Evolutionary conservation across 2,888 invertebrate genomes (phyloP).

Genomic region (Epinotia demarniana): DNA sequence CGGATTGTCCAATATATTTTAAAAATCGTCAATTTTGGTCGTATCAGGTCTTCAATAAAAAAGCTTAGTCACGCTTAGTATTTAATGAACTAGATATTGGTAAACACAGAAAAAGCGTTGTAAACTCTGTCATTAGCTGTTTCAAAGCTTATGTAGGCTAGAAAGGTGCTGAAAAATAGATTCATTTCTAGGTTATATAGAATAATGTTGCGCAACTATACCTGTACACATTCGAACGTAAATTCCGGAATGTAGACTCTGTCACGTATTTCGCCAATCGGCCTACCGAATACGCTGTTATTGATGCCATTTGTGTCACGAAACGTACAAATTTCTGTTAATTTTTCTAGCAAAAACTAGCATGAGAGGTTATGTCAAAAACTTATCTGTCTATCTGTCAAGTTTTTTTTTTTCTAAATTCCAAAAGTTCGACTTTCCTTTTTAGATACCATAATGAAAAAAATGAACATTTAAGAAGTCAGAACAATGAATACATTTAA

Average conservation of each 20-base stretch:
- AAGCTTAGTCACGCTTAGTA: background rate
- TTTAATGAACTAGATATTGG: background rate
- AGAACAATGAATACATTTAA: background rate
- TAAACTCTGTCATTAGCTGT: background rate
- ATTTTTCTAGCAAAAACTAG: constrained; percentile 42
- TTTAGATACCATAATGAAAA: constrained; percentile 11
- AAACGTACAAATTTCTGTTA: constrained; percentile 39
- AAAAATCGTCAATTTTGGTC: background rate
- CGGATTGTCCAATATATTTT: background rate
- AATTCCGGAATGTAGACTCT: constrained; percentile 74
- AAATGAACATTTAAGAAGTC: background rate
- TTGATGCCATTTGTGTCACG: constrained; percentile 74
- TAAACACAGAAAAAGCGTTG: too few relatives aligned
- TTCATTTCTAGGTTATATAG: constrained; percentile 58
- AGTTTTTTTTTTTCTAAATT: constrained; percentile 38
- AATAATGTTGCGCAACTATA: constrained; percentile 77
- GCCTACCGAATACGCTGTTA: constrained; percentile 78
- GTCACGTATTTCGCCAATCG: constrained; percentile 78
- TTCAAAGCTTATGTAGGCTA: background rate
- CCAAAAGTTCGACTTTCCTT: constrained; percentile 2
- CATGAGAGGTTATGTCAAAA: constrained; percentile 66
- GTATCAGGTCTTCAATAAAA: background rate
- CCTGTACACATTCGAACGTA: constrained; percentile 77
- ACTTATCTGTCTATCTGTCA: constrained; percentile 51
- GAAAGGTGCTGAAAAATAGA: constrained; percentile 20